Evolutionary conservation across 2,888 invertebrate genomes (phyloP).

Genomic region (Drosophila diplacantha): DNA sequence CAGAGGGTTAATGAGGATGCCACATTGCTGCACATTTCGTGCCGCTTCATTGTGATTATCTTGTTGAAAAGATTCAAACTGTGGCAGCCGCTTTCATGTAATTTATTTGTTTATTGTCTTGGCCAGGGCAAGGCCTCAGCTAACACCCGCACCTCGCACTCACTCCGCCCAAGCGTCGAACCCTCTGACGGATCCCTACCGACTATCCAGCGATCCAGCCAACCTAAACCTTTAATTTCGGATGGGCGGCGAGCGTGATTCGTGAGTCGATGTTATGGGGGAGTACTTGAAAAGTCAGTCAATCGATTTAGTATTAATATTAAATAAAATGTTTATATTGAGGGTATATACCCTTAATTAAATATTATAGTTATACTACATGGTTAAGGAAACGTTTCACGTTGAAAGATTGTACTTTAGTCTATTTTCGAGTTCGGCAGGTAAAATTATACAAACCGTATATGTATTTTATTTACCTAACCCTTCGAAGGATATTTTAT

Average conservation of each 20-base stretch:
- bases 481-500: neutral
- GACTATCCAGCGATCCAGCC: slow-evolving; percentile 43
- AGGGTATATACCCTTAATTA: neutral
- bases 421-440: neutral
- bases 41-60: slow-evolving; percentile 71
- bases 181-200: slow-evolving; percentile 13
- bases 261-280: slow-evolving; percentile 1
- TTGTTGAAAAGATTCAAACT: slow-evolving; percentile 58
- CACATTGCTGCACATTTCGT: slow-evolving; percentile 70
- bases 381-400: too few species aligned
- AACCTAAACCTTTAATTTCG: slow-evolving; percentile 27
- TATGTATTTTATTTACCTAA: neutral
- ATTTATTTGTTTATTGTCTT: slow-evolving; percentile 72
- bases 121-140: slow-evolving; percentile 41
- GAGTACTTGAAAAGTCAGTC: neutral
- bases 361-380: too few species aligned
- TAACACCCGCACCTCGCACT: slow-evolving; percentile 9
- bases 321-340: neutral
- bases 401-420: too few species aligned
- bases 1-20: slow-evolving; percentile 67
- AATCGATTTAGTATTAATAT: neutral
- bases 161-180: slow-evolving; percentile 16
- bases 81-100: slow-evolving; percentile 68
- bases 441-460: neutral
- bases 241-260: slow-evolving; percentile 16